Conservation (phyloP, 2,888 invertebrate species). For the Cremastobaeus sp. region DNA sequence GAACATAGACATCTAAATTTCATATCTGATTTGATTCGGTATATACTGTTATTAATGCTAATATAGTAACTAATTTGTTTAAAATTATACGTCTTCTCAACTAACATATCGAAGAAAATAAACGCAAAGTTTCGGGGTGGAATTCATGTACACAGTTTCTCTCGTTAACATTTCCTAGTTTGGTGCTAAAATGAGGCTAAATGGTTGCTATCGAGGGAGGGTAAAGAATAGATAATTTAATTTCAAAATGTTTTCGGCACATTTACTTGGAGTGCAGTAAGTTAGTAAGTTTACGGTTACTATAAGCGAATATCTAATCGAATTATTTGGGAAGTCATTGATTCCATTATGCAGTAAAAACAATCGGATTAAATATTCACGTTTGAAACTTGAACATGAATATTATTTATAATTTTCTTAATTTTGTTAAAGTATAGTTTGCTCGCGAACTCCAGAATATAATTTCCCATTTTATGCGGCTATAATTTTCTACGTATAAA, state of each 20-base stretch:
- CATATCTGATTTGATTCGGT: too few species aligned
- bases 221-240: conserved; percentile 15
- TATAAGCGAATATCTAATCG: conserved; percentile 21
- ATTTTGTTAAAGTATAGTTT: not conserved
- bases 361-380: not conserved
- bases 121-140: too few species aligned
- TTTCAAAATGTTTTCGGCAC: conserved; percentile 25
- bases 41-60: too few species aligned
- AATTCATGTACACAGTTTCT: too few species aligned
- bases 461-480: not conserved
- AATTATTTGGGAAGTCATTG: conserved; percentile 19
- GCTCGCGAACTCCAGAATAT: not conserved
- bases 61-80: too few species aligned
- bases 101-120: too few species aligned
- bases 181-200: too few species aligned
- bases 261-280: conserved; percentile 20
- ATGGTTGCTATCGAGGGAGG: conserved; percentile 1
- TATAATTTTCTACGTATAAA: not conserved
- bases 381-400: conserved; percentile 1
- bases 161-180: too few species aligned
- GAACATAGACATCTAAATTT: too few species aligned
- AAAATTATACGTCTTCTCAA: too few species aligned
- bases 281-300: conserved; percentile 22
- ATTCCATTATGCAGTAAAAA: conserved; percentile 9
- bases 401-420: not conserved